phyloP scores from a whole-genome alignment of 1,140 invertebrate species.

The Nephila pilipes region DNA sequence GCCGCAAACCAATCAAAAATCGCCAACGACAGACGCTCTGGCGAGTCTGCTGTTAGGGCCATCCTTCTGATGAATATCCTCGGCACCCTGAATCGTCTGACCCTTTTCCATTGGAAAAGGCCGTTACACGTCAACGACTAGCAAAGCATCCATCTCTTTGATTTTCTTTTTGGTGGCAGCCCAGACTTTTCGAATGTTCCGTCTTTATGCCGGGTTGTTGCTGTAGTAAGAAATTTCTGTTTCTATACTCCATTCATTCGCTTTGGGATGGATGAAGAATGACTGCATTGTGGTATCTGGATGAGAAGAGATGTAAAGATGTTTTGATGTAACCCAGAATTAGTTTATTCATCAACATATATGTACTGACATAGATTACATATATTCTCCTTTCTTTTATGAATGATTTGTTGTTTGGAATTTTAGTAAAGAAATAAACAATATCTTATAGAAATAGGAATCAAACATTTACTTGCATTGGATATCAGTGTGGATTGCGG shows the following conservation, averaged over 20 bases:
- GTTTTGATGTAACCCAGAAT: too few relatives aligned
- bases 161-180: neutral
- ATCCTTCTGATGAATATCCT: constrained; percentile 30
- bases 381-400: too few relatives aligned
- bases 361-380: too few relatives aligned
- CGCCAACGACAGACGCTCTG: constrained; percentile 41
- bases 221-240: neutral
- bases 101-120: constrained; percentile 14
- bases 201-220: neutral
- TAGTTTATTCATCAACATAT: too few relatives aligned
- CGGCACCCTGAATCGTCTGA: constrained; percentile 4
- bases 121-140: neutral
- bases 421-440: too few relatives aligned
- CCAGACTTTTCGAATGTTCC: neutral
- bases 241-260: too few relatives aligned
- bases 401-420: too few relatives aligned
- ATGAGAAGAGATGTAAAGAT: neutral
- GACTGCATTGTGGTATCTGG: neutral
- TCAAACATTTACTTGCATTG: too few relatives aligned
- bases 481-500: too few relatives aligned
- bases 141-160: neutral
- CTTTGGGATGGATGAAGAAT: too few relatives aligned
- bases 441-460: too few relatives aligned
- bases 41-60: neutral
- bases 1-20: constrained; percentile 47